Evolutionary conservation across 2,888 invertebrate species (phyloP).

Genomic region (Amphipoea lucens): DNA sequence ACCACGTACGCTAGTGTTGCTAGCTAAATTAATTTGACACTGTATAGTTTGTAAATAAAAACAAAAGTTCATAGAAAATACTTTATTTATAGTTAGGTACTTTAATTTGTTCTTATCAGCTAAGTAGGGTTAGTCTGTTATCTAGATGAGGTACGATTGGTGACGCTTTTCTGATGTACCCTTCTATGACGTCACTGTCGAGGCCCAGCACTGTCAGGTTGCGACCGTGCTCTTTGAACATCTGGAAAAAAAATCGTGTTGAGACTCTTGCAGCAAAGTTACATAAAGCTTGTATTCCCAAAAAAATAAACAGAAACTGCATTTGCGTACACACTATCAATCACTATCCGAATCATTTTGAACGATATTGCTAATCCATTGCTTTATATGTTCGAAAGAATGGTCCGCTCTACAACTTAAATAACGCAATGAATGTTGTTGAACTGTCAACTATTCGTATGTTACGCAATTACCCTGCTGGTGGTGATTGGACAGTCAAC

Average conservation of each 20-base stretch:
- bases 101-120: conserved; percentile 42
- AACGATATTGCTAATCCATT: too few relatives aligned
- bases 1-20: too few relatives aligned
- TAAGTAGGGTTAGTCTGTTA: conserved; percentile 86
- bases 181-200: conserved; percentile 88
- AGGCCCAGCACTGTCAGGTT: conserved; percentile 82
- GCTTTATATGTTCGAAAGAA: too few relatives aligned
- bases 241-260: conserved; percentile 70
- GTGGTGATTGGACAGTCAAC: too few relatives aligned
- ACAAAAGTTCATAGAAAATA: conserved; percentile 25
- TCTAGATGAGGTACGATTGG: conserved; percentile 89
- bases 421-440: too few relatives aligned
- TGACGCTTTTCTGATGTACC: conserved; percentile 86
- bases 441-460: too few relatives aligned
- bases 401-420: too few relatives aligned
- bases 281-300: neutral
- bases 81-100: conserved; percentile 23
- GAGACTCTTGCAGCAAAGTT: neutral
- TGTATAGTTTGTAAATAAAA: neutral
- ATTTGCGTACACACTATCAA: too few relatives aligned
- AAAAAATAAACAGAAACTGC: neutral
- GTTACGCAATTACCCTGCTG: too few relatives aligned
- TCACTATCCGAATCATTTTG: too few relatives aligned
- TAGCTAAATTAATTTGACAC: too few relatives aligned
- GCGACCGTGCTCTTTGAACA: conserved; percentile 81